Evolutionary conservation across 1,140 invertebrate species (phyloP).

Genomic region (Bombus superbus): DNA sequence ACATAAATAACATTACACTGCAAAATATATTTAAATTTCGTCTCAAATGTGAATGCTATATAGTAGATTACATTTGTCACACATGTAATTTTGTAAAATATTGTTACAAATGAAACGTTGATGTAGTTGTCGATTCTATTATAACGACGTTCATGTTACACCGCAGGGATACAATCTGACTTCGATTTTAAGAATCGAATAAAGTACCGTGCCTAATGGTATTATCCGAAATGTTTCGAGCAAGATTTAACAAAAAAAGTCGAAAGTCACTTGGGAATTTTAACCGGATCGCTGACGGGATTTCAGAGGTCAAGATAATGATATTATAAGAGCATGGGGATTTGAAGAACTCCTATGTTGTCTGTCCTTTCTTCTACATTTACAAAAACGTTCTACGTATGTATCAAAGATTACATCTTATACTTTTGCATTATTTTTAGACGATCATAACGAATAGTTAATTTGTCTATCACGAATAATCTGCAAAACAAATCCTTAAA

Average conservation of each 20-base stretch:
- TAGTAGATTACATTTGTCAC: not conserved
- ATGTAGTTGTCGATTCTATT: not conserved
- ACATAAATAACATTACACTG: no score
- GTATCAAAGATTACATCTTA: no score
- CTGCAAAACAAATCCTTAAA: no score
- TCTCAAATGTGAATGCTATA: not conserved
- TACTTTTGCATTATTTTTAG: not conserved
- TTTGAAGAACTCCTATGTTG: constrained; percentile 6
- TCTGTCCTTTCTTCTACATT: not conserved
- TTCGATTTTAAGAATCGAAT: not conserved
- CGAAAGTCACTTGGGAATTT: constrained; percentile 39
- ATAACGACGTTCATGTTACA: not conserved
- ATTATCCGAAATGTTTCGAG: not conserved
- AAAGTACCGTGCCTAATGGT: constrained; percentile 8
- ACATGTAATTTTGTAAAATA: not conserved
- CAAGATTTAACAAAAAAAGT: constrained; percentile 11
- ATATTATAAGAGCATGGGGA: constrained; percentile 1
- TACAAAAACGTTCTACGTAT: constrained; percentile 6
- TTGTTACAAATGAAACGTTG: not conserved
- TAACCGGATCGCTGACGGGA: not conserved
- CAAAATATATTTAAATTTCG: no score
- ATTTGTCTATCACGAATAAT: no score
- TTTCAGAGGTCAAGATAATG: constrained; percentile 17
- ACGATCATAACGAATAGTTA: not conserved
- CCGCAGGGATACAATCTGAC: not conserved